Percentiles rank a stretch among this genome's conserved stretches.
Conservation (phyloP, 2,888 invertebrate genomes). For the Oscheius sp. region DNA sequence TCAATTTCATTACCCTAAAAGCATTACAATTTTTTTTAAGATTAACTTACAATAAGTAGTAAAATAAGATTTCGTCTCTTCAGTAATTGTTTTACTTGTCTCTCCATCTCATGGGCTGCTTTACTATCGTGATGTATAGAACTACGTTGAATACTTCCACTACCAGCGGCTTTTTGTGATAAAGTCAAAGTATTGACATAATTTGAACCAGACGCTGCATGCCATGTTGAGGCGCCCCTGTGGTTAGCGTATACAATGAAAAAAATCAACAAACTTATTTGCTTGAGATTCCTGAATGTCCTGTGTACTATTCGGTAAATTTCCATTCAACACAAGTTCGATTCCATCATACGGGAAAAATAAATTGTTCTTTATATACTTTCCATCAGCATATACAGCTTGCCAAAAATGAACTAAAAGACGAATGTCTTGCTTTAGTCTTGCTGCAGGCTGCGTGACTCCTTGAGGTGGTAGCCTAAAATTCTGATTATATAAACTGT, state of each 20-base stretch:
- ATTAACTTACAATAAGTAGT: conserved; percentile 82
- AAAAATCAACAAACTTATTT: neutral
- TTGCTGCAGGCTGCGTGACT: conserved; percentile 84
- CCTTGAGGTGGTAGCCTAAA: conserved; percentile 80
- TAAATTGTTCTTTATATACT: conserved; percentile 74
- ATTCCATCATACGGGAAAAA: conserved; percentile 45
- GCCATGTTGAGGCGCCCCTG: conserved; percentile 36
- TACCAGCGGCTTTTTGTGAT: conserved; percentile 39
- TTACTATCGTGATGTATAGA: conserved; percentile 20
- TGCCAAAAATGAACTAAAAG: conserved; percentile 94
- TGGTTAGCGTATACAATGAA: neutral
- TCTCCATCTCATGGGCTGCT: conserved; percentile 52
- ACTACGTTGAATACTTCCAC: conserved; percentile 28
- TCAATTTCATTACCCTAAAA: conserved; percentile 88
- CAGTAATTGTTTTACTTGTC: conserved; percentile 82
- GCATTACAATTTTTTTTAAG: neutral
- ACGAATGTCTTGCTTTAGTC: conserved; percentile 88
- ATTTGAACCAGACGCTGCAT: conserved; percentile 40
- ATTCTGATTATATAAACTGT: neutral
- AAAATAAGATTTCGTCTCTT: conserved; percentile 92
- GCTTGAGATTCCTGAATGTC: conserved; percentile 16
- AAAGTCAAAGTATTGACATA: conserved; percentile 66
- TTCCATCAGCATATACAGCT: conserved; percentile 82
- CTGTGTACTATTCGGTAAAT: neutral
- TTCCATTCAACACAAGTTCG: neutral